Percentiles rank a stretch among this genome's conserved stretches.
These are phyloP conservation scores for Umimayanthus chanpuru DNA, from an alignment of 92 coral and sea anemone species.

Conservation along the genomic window DNA sequence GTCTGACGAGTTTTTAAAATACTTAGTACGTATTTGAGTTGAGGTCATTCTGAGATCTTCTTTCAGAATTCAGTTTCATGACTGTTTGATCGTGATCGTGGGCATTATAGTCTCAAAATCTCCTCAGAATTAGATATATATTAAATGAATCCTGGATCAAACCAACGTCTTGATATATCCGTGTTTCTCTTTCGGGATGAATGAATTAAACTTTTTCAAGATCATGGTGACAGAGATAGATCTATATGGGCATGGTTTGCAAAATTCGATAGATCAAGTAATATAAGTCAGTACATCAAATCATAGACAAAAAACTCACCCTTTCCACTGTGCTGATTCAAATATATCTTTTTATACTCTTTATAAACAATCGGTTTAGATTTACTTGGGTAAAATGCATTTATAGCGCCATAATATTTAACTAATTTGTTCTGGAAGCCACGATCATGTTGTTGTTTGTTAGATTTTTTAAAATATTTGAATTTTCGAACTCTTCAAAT, in stretches of 20 bases:
- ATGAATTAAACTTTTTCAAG: background rate
- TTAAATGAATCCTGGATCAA: too few species aligned
- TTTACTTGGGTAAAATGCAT: background rate
- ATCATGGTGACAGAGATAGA: background rate
- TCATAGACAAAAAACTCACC: background rate
- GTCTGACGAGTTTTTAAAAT: too few species aligned
- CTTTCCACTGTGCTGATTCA: background rate
- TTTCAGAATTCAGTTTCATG: too few species aligned
- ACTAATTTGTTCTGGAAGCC: slow-evolving; percentile 28
- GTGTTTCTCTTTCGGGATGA: too few species aligned
- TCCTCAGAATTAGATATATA: too few species aligned
- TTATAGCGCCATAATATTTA: background rate
- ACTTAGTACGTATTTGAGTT: too few species aligned
- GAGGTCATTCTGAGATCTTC: too few species aligned
- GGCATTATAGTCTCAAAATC: too few species aligned
- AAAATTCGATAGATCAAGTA: background rate
- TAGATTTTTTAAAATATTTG: slow-evolving; percentile 59
- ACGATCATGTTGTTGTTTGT: slow-evolving; percentile 14
- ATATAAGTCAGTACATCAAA: background rate
- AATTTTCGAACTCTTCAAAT: slow-evolving; percentile 62
- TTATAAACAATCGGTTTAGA: background rate
- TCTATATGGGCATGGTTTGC: background rate
- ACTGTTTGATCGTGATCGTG: too few species aligned
- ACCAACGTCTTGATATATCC: too few species aligned
- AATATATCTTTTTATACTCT: background rate